Evolutionary conservation across 2,888 invertebrate genomes (phyloP).

Genomic region (Julus scanicus): DNA sequence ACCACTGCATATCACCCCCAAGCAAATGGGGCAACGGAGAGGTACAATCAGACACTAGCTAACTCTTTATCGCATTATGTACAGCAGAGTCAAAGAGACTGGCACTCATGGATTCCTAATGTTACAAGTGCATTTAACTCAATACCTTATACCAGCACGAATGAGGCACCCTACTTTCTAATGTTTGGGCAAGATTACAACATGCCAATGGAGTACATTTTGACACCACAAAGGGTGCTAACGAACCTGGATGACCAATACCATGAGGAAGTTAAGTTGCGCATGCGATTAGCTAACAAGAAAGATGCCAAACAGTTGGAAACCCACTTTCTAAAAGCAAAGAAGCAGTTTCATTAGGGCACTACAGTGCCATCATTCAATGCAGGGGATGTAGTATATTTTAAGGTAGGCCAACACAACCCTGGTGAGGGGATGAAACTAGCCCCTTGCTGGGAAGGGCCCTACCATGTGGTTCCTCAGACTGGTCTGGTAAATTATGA

Average conservation of each 20-base stretch:
- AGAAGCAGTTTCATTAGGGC: neutral
- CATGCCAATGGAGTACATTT: too few species aligned
- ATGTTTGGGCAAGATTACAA: too few species aligned
- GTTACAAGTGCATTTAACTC: slow-evolving; percentile 60
- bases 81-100: too few species aligned
- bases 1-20: too few species aligned
- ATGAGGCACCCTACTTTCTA: too few species aligned
- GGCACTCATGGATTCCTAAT: slow-evolving; percentile 60
- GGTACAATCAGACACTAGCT: too few species aligned
- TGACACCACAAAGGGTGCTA: too few species aligned
- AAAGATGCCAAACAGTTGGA: neutral
- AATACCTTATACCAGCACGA: slow-evolving; percentile 54
- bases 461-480: neutral
- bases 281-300: too few species aligned
- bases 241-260: too few species aligned
- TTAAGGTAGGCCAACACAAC: neutral
- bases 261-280: too few species aligned
- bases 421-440: neutral
- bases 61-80: too few species aligned
- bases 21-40: too few species aligned
- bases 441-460: neutral
- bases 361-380: neutral
- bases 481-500: neutral
- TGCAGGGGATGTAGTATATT: neutral
- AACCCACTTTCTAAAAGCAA: neutral